Evolutionary conservation across 2,888 invertebrate species (phyloP), one percentile per base, ranked within the genome.

Genomic region (Parelbella ahira): DNA sequence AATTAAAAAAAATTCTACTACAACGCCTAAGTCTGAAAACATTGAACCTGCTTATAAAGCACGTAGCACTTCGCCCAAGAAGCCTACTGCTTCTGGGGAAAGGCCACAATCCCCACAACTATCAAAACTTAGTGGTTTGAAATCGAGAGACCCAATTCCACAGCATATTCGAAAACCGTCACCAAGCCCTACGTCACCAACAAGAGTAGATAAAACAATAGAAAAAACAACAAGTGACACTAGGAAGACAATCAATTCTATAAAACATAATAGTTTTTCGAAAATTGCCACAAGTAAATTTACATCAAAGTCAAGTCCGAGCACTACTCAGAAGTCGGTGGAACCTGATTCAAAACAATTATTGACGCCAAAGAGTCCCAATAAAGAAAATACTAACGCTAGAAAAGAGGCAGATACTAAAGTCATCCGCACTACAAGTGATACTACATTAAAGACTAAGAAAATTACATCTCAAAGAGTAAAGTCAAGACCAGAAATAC

Each of bases 351-450:
- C 66, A 1, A 80, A 69, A 44, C 67, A 63, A 21, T 39, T 49
- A 4, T 69, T 78, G 0, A 77, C 79, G 8, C 66, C 78, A 4
- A 83, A 87, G 53, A 72, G 72, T 0, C 38, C 60, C 4, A 69
- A 68, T 24, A 69, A 65, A 52, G 77, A 81, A 20, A 80, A 74
- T 1, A 64, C 69, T 1, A 68, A 63, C 8, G 68, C 80, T 25
- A 88, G 72, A 47, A 83, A 75, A 53, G 76, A 78, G 30, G 46
- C 45, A 8, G 88, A 89, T 24, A 47, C 58, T 9, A 89, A 88
- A 66, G 82, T 90, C 24, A 83, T 79, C 1, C 82, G 90, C 21
- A 90, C 91, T 10, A 71, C 83, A 2, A 91, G 90, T 58, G 91
- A 91, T 42, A 84, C 84, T 38, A 65, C 87, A n/a, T 81, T 90